Evolutionary conservation across 1,140 invertebrate genomes (phyloP).

Genomic region (Eurytemora carolleeae): DNA sequence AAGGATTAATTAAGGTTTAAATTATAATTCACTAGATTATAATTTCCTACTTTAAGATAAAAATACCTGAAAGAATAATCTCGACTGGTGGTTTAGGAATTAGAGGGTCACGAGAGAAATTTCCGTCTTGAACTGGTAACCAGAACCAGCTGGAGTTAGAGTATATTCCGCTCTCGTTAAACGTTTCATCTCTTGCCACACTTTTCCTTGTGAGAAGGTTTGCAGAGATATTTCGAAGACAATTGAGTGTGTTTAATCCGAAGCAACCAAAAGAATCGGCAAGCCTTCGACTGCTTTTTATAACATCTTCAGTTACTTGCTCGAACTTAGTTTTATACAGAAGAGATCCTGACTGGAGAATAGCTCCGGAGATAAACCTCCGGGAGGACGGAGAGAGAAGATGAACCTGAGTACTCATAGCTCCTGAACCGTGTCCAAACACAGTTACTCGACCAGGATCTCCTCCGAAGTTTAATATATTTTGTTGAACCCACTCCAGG

Average conservation of each 20-base stretch:
- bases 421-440: constrained; percentile 35
- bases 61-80: neutral
- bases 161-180: neutral
- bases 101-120: neutral
- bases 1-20: neutral
- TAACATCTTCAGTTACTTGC: neutral
- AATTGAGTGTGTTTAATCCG: neutral
- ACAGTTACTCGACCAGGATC: constrained; percentile 43
- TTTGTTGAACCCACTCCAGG: constrained; percentile 73
- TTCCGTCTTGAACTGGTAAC: neutral
- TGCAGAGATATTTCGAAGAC: neutral
- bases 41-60: neutral
- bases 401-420: constrained; percentile 68
- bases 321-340: neutral
- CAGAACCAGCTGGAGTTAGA: neutral
- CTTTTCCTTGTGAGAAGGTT: neutral
- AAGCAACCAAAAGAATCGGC: neutral
- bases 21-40: neutral
- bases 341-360: constrained; percentile 23
- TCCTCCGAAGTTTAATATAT: constrained; percentile 67
- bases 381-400: constrained; percentile 62
- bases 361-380: constrained; percentile 68
- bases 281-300: neutral
- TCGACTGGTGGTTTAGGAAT: neutral
- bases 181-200: neutral